phyloP scores from a whole-genome alignment of 2,113 vertebrate genomes.

The Paracanthobrama guichenoti region DNA sequence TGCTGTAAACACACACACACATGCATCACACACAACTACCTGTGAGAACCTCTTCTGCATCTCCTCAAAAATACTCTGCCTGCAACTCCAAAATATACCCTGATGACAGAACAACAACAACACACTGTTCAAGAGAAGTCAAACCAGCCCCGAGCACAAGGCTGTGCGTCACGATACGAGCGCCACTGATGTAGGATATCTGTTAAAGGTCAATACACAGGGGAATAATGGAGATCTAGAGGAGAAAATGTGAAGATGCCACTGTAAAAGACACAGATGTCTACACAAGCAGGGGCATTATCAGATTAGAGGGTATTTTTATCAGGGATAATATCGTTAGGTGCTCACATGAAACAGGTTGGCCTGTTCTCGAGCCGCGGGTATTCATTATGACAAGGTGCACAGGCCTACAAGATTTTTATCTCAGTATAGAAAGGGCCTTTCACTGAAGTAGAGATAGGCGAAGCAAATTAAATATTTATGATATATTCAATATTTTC shows the following conservation, averaged over 20 bases:
- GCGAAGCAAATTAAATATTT: not conserved
- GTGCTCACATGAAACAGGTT: constrained; percentile 62
- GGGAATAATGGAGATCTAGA: constrained; percentile 51
- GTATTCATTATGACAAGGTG: constrained; percentile 1
- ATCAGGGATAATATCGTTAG: constrained; percentile 70
- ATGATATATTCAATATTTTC: not conserved
- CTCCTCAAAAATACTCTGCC: constrained; percentile 98
- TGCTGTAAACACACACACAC: constrained; percentile 41
- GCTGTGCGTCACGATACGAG: not conserved
- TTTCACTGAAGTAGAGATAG: not conserved
- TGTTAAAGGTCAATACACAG: constrained; percentile 3
- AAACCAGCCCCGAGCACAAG: not conserved
- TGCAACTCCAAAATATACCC: constrained; percentile 96
- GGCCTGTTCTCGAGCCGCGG: not conserved
- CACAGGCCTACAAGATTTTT: not conserved
- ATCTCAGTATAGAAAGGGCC: not conserved
- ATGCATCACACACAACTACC: constrained; percentile 76
- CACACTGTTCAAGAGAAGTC: constrained; percentile 34
- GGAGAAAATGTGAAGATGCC: constrained; percentile 58
- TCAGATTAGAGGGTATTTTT: constrained; percentile 79
- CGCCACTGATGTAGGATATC: not conserved
- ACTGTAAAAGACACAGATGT: constrained; percentile 61
- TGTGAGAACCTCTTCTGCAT: constrained; percentile 94
- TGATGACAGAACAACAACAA: constrained; percentile 67
- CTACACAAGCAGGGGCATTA: constrained; percentile 69